These are phyloP conservation scores for Netelia melanura DNA, from an alignment of 2,888 invertebrate species.

Conservation along the genomic window DNA sequence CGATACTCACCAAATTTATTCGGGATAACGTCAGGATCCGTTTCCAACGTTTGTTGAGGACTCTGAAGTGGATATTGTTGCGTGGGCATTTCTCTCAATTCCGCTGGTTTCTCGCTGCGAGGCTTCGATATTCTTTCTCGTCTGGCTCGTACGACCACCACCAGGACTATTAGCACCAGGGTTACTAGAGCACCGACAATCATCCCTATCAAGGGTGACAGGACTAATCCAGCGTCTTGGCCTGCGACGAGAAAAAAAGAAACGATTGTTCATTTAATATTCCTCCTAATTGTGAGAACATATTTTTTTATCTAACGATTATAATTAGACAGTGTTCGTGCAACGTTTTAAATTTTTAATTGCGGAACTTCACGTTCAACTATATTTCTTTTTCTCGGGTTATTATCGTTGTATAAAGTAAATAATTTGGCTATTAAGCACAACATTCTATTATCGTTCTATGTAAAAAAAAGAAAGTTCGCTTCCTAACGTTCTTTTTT, in stretches of 20 bases:
- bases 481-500: no score
- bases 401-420: no score
- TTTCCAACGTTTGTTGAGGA: slow-evolving; percentile 86
- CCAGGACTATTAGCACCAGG: slow-evolving; percentile 85
- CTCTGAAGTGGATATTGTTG: slow-evolving; percentile 82
- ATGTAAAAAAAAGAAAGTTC: no score
- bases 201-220: slow-evolving; percentile 87
- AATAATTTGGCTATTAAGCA: no score
- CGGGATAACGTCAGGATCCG: slow-evolving; percentile 91
- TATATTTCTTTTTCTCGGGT: no score
- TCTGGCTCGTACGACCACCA: slow-evolving; percentile 86
- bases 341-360: no score
- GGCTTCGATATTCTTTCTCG: slow-evolving; percentile 82
- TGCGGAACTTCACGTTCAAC: no score
- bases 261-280: neutral
- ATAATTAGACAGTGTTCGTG: no score
- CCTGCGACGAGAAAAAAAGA: slow-evolving; percentile 83
- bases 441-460: no score
- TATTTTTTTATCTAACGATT: no score
- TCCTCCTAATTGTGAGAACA: no score
- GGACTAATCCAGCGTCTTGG: slow-evolving; percentile 86
- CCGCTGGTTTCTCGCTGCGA: slow-evolving; percentile 80
- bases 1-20: slow-evolving; percentile 89
- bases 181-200: slow-evolving; percentile 86
- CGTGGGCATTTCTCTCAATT: slow-evolving; percentile 74